phyloP scores from a whole-genome alignment of 1,140 invertebrate species.

The Phortica variegata region DNA sequence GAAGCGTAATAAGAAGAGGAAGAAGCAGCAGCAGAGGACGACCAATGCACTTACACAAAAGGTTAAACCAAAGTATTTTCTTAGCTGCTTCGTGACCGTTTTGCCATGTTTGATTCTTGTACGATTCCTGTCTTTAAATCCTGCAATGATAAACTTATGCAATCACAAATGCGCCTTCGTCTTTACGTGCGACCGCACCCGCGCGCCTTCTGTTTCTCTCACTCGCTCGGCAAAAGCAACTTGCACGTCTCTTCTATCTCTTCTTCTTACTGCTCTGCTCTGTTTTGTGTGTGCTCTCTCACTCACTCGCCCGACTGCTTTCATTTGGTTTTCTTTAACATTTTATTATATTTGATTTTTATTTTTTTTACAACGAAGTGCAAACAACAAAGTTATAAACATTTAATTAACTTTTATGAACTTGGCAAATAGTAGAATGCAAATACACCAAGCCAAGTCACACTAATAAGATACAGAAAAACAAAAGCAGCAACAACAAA shows the following conservation, averaged over 20 bases:
- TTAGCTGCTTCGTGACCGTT: no score
- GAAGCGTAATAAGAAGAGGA: no score
- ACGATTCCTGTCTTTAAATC: no score
- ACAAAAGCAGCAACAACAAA: constrained; percentile 29
- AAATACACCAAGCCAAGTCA: neutral
- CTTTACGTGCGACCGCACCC: no score
- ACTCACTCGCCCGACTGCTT: neutral
- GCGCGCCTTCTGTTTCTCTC: no score
- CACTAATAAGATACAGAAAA: no score
- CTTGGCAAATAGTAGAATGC: constrained; percentile 38
- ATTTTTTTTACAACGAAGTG: constrained; percentile 44
- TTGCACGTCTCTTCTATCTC: constrained; percentile 9
- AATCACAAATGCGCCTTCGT: no score
- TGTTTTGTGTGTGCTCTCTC: neutral
- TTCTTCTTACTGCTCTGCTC: constrained; percentile 1
- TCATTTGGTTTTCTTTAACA: constrained; percentile 13
- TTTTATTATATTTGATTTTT: constrained; percentile 20
- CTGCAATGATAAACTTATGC: no score
- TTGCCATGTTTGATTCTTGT: no score
- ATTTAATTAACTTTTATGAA: constrained; percentile 55
- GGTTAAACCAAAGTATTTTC: no score
- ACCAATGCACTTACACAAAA: no score
- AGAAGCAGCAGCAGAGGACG: no score
- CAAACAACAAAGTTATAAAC: constrained; percentile 38
- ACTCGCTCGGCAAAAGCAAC: constrained; percentile 20